Evolutionary conservation across 2,797 vertebrate species (phyloP).

Genomic region (Pangasius krempfi): DNA sequence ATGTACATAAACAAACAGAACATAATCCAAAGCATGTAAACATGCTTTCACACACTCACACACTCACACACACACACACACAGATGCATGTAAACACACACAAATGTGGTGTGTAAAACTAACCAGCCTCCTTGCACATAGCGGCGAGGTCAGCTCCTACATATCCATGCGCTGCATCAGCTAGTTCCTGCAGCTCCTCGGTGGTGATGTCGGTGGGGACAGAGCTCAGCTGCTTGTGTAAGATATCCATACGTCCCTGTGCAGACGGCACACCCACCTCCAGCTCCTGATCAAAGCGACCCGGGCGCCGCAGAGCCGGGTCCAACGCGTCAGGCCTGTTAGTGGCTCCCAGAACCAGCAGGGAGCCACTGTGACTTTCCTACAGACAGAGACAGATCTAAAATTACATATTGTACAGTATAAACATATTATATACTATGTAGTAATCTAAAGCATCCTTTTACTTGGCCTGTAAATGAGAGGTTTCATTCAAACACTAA

Average conservation of each 20-base stretch:
- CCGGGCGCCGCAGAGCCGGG: slow-evolving; percentile 88
- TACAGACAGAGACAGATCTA: slow-evolving; percentile 54
- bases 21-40: slow-evolving; percentile 27
- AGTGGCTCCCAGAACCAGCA: slow-evolving; percentile 92
- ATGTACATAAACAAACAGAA: not conserved
- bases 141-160: slow-evolving; percentile 93
- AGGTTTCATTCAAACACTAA: not conserved
- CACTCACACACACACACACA: not conserved
- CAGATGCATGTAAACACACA: not conserved
- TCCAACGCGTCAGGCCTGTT: slow-evolving; percentile 92
- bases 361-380: slow-evolving; percentile 88
- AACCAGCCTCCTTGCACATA: slow-evolving; percentile 92
- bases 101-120: slow-evolving; percentile 2
- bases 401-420: not conserved
- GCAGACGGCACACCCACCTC: slow-evolving; percentile 91
- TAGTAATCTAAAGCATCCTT: not conserved
- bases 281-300: slow-evolving; percentile 94
- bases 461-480: not conserved
- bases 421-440: not conserved
- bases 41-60: slow-evolving; percentile 13
- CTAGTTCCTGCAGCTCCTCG: slow-evolving; percentile 78
- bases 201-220: slow-evolving; percentile 76
- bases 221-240: slow-evolving; percentile 80
- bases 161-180: slow-evolving; percentile 86
- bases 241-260: slow-evolving; percentile 84